These are phyloP conservation scores for Eospalax fontanierii DNA, from an alignment of 2,797 vertebrate species.

Conservation along the genomic window DNA sequence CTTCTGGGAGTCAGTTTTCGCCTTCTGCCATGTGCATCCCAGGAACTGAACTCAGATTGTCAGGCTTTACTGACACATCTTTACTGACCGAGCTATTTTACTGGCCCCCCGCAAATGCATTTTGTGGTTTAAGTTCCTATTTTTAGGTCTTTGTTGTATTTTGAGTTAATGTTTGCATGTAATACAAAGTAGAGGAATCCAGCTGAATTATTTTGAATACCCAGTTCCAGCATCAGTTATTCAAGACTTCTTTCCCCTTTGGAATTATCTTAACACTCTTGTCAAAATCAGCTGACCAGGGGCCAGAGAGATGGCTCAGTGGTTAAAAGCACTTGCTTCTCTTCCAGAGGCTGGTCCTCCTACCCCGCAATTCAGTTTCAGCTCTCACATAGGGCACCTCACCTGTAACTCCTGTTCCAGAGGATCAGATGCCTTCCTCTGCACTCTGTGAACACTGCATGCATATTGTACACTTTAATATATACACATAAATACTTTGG, in stretches of 20 bases:
- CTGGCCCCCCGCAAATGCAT: neutral
- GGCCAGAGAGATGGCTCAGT: no score
- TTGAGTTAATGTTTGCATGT: conserved; percentile 38
- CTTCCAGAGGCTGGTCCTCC: no score
- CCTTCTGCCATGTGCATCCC: neutral
- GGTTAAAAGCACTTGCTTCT: no score
- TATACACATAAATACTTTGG: no score
- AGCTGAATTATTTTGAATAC: neutral
- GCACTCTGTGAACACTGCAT: no score
- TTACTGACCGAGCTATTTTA: neutral
- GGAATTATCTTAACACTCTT: conserved; percentile 22
- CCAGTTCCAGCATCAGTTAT: neutral
- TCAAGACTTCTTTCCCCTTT: neutral
- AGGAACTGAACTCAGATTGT: neutral
- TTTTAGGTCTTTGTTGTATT: conserved; percentile 32
- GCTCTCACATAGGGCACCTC: no score
- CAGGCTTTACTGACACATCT: neutral
- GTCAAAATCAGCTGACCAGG: neutral
- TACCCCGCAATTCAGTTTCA: no score
- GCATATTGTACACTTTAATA: no score
- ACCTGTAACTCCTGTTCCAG: no score
- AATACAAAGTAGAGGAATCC: neutral
- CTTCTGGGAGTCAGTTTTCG: neutral
- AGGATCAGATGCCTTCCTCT: no score
- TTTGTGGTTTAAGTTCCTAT: neutral